Conservation (phyloP, 2,113 vertebrate species). For the Pogonocichla stellata region DNA sequence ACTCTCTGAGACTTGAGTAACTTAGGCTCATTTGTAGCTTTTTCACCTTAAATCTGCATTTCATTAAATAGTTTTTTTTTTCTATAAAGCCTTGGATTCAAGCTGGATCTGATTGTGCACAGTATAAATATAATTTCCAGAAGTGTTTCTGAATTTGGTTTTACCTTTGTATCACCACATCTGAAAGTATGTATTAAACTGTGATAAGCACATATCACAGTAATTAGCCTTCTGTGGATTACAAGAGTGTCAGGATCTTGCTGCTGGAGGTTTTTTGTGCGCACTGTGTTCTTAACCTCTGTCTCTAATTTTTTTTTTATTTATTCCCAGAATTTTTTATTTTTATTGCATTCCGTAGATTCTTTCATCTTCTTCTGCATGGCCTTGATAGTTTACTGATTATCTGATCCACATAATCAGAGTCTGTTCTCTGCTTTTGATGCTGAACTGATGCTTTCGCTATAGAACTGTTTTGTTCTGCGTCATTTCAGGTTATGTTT, state of each 20-base stretch:
- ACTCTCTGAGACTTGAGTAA: background rate
- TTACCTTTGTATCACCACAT: background rate
- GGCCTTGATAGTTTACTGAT: background rate
- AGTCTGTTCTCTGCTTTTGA: background rate
- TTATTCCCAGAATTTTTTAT: background rate
- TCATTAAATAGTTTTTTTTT: background rate
- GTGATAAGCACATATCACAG: background rate
- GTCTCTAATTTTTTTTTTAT: background rate
- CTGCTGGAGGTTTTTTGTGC: background rate
- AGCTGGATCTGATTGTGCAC: background rate
- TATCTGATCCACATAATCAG: background rate
- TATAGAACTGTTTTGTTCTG: background rate
- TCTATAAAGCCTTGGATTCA: background rate
- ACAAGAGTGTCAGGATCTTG: background rate
- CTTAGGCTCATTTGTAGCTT: background rate
- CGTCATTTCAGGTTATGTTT: background rate
- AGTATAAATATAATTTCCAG: background rate
- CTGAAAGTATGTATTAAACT: background rate
- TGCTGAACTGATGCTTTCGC: background rate
- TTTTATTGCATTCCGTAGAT: background rate
- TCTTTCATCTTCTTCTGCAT: accelerated
- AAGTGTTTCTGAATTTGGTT: background rate
- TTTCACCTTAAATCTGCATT: background rate
- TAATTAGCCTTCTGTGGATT: background rate
- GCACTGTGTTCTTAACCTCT: background rate